A percentile compares a stretch with the other conserved stretches of the same genome.
phyloP scores from a whole-genome alignment of 2,113 vertebrate species.

The Macaca mulatta region DNA sequence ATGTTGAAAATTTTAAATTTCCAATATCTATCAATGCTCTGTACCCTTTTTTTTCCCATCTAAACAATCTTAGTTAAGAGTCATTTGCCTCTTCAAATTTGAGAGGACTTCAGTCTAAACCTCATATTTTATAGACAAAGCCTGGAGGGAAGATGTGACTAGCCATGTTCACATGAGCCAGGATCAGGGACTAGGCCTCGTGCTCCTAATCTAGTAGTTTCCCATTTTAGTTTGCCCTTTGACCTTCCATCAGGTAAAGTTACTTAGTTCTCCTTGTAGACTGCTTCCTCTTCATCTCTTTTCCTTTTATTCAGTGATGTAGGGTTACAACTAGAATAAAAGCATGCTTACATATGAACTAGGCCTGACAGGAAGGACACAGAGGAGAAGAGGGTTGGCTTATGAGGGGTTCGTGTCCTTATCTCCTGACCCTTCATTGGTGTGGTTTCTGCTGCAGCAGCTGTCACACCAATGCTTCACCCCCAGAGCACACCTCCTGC shows the following conservation, averaged over 20 bases:
- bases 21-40: not conserved
- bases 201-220: not conserved
- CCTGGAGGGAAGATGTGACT: not conserved
- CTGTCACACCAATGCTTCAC: not conserved
- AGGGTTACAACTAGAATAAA: not conserved
- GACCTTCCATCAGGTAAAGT: not conserved
- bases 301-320: not conserved
- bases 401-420: not conserved
- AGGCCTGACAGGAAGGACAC: not conserved
- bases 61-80: not conserved
- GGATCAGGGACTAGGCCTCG: not conserved
- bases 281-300: not conserved
- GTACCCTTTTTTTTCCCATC: not conserved
- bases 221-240: not conserved
- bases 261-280: not conserved
- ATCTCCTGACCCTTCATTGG: not conserved
- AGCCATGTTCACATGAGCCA: not conserved
- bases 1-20: not conserved
- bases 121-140: not conserved
- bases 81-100: constrained; percentile 9
- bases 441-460: not conserved
- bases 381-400: not conserved
- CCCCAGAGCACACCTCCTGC: not conserved
- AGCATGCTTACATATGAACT: not conserved
- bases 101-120: not conserved